Percentiles rank a stretch among this genome's conserved stretches.
Evolutionary conservation across 2,113 vertebrate genomes (phyloP).

Genomic region (Macrotis lagotis): DNA sequence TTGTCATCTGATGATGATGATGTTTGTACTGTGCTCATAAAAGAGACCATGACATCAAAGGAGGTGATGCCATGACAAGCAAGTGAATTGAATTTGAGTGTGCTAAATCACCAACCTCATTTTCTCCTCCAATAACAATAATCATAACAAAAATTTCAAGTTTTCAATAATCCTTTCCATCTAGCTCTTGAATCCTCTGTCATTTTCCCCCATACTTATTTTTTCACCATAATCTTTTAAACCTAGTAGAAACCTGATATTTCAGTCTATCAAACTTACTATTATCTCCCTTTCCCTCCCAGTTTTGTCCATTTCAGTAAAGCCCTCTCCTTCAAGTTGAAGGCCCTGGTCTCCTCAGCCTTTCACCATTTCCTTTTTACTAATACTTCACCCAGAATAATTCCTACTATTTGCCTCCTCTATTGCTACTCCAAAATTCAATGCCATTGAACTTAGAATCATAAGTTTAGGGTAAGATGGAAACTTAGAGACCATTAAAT

Average conservation of each 20-base stretch:
- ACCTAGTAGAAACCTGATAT: neutral
- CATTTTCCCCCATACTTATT: neutral
- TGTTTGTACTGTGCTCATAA: no score
- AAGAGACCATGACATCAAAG: no score
- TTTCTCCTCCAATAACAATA: no score
- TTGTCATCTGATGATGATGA: no score
- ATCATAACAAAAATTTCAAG: neutral
- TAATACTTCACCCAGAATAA: neutral
- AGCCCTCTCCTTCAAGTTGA: neutral
- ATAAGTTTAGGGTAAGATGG: neutral
- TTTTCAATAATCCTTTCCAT: neutral
- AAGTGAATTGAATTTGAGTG: no score
- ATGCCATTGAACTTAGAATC: neutral
- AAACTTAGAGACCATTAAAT: neutral
- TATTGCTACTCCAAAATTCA: neutral
- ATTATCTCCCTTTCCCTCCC: neutral
- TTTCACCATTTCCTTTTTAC: neutral
- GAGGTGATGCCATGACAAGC: no score
- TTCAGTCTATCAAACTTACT: neutral
- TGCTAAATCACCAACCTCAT: no score
- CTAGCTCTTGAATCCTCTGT: neutral
- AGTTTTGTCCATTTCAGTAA: neutral
- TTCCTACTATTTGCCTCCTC: neutral
- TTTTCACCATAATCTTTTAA: neutral
- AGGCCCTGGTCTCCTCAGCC: neutral